Conservation (phyloP, 2,888 invertebrate genomes). For the Mimumesa dahlbomi region DNA sequence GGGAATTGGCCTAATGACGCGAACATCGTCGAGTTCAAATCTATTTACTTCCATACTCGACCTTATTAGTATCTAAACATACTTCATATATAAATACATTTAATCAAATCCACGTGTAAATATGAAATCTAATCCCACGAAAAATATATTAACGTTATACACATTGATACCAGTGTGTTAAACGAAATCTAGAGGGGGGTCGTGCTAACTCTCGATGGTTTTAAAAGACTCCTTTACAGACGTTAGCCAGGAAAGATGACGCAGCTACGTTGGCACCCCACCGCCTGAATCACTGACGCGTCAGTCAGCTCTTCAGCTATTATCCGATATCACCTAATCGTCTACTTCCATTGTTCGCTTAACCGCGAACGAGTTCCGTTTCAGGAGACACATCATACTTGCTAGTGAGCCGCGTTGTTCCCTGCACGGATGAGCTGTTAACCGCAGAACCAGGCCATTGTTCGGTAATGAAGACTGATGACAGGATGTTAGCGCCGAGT, state of each 20-base stretch:
- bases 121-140: no score
- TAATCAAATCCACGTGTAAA: no score
- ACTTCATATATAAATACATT: no score
- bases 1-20: no score
- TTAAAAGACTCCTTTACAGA: no score
- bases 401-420: conserved; percentile 64
- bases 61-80: no score
- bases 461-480: conserved; percentile 77
- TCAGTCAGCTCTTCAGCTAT: conserved; percentile 53
- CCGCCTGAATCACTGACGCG: conserved; percentile 51
- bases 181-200: no score
- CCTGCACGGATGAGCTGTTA: conserved; percentile 70
- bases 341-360: conserved; percentile 69
- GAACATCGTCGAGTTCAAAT: no score
- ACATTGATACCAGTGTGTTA: no score
- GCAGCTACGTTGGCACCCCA: conserved; percentile 42
- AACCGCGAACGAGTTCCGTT: conserved; percentile 67
- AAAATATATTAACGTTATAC: no score
- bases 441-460: conserved; percentile 68
- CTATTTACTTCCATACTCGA: no score
- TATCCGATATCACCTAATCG: conserved; percentile 66
- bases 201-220: no score
- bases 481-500: conserved; percentile 66
- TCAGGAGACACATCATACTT: conserved; percentile 61
- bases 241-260: conserved; percentile 31